Evolutionary conservation across 2,113 vertebrate species (phyloP).

Genomic region (Macaca nemestrina): DNA sequence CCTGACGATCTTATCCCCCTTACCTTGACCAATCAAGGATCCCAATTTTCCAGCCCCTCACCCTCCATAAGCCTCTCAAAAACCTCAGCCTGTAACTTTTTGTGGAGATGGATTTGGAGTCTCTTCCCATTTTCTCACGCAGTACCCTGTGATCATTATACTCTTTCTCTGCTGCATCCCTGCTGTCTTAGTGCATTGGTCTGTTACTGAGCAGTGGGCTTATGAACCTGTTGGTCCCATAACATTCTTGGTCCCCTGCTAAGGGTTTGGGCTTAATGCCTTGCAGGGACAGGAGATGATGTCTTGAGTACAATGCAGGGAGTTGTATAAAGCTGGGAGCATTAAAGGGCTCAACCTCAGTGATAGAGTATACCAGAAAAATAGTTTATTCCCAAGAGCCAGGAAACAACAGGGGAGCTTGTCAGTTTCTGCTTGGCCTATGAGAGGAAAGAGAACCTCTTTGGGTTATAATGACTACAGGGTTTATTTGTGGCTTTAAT

Average conservation of each 20-base stretch:
- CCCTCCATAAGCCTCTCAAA: too few relatives aligned
- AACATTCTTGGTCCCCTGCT: background rate
- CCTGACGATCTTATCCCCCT: too few relatives aligned
- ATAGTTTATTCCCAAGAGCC: background rate
- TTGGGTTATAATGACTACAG: background rate
- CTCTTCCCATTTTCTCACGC: too few relatives aligned
- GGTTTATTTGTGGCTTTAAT: background rate
- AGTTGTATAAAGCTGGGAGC: background rate
- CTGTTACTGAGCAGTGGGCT: too few relatives aligned
- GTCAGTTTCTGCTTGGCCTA: background rate
- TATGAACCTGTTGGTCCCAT: too few relatives aligned
- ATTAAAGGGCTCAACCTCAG: background rate
- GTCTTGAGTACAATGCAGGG: background rate
- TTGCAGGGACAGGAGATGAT: background rate
- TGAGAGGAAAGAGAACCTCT: background rate
- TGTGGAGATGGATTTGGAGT: too few relatives aligned
- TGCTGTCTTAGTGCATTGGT: too few relatives aligned
- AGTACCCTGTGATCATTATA: too few relatives aligned
- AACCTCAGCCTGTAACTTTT: too few relatives aligned
- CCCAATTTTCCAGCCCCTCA: too few relatives aligned
- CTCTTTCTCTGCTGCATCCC: too few relatives aligned
- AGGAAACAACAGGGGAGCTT: background rate
- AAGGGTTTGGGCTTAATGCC: background rate
- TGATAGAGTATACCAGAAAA: background rate
- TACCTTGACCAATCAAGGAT: too few relatives aligned